phyloP scores from a whole-genome alignment of 1,140 invertebrate genomes.

The Lithobius niger region DNA sequence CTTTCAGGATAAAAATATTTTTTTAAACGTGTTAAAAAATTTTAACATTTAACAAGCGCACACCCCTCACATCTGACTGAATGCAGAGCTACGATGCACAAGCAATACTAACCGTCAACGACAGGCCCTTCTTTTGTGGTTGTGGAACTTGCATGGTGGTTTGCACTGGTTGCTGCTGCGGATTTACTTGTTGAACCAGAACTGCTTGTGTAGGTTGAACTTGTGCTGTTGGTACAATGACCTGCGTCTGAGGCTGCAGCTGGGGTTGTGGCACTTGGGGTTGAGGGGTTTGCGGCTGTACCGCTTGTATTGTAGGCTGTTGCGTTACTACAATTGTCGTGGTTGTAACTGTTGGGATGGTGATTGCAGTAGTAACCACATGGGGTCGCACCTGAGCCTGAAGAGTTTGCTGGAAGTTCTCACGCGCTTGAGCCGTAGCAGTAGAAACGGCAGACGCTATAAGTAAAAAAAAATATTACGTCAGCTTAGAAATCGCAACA shows the following conservation, averaged over 20 bases:
- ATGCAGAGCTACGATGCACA: no score
- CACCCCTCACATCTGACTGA: no score
- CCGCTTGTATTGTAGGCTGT: conserved; percentile 11
- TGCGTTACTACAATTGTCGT: conserved; percentile 11
- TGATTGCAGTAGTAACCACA: conserved; percentile 13
- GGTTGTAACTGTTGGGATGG: conserved; percentile 10
- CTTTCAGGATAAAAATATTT: no score
- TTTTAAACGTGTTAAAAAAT: no score
- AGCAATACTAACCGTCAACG: conserved; percentile 52
- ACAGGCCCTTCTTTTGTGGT: conserved; percentile 44
- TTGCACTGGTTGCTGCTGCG: background rate
- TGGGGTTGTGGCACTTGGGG: conserved; percentile 13
- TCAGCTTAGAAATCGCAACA: no score
- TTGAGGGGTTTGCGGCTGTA: conserved; percentile 11
- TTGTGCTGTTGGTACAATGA: conserved; percentile 10
- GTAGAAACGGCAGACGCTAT: conserved; percentile 9
- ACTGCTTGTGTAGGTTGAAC: conserved; percentile 11
- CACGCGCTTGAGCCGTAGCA: conserved; percentile 5
- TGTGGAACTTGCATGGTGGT: conserved; percentile 6
- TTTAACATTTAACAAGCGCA: no score
- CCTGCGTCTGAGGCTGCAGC: conserved; percentile 10
- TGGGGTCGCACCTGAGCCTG: conserved; percentile 13
- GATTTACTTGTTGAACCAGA: background rate
- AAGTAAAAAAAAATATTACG: background rate
- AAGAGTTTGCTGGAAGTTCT: conserved; percentile 9